These are phyloP conservation scores for Syngnathus acus DNA, from an alignment of 2,797 vertebrate species.

Conservation along the genomic window DNA sequence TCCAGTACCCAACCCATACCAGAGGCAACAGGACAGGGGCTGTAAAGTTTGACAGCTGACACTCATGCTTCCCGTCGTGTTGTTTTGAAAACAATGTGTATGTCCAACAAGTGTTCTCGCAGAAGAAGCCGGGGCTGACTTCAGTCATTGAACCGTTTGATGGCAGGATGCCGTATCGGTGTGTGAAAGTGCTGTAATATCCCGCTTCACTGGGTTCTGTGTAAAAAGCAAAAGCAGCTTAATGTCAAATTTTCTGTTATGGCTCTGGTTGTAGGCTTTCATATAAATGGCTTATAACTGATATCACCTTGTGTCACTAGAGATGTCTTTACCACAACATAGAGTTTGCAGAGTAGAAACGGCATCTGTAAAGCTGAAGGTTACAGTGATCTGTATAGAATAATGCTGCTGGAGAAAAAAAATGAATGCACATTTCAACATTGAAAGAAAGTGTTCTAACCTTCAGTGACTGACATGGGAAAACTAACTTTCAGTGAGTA, in stretches of 20 bases:
- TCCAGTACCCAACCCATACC: neutral
- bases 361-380: neutral
- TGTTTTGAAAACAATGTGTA: neutral
- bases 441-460: neutral
- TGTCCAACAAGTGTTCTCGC: neutral
- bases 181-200: conserved; percentile 2
- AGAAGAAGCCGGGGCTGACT: neutral
- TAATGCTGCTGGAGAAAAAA: neutral
- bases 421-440: neutral
- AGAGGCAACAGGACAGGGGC: neutral
- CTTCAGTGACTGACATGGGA: neutral
- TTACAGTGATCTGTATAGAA: neutral
- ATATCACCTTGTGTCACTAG: neutral
- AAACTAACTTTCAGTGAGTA: neutral
- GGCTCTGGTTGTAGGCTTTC: neutral
- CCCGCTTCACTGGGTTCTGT: conserved; percentile 4
- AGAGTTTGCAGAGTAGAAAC: neutral
- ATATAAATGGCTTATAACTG: neutral
- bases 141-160: conserved; percentile 1
- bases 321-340: neutral
- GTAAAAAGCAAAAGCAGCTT: conserved; percentile 1
- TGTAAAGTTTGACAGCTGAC: neutral
- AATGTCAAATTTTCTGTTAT: conserved; percentile 4
- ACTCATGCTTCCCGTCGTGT: neutral
- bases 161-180: neutral